Percentiles rank a stretch among this genome's conserved stretches.
These are phyloP conservation scores for Tringa solitaria DNA, from an alignment of 2,113 vertebrate species.

Conservation along the genomic window DNA sequence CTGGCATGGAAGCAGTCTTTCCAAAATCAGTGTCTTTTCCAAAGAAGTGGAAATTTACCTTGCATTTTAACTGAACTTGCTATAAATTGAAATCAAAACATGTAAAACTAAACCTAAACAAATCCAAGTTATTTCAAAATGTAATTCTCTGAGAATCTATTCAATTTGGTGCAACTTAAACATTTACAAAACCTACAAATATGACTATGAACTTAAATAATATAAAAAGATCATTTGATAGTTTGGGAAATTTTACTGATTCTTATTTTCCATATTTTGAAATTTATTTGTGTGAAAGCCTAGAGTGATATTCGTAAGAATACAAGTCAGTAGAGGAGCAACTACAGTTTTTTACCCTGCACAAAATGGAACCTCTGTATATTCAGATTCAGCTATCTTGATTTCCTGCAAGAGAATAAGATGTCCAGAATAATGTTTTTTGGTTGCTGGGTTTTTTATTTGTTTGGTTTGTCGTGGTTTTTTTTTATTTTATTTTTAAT, in stretches of 20 bases:
- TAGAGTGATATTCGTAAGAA: background rate
- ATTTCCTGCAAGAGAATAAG: background rate
- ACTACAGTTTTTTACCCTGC: background rate
- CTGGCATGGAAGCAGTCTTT: background rate
- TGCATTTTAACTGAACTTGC: background rate
- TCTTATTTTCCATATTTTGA: background rate
- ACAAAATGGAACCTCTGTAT: fast-evolving
- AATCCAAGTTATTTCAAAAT: background rate
- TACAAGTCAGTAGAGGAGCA: background rate
- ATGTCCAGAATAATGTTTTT: background rate
- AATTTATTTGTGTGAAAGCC: background rate
- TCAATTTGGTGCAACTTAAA: background rate
- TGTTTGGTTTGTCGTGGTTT: background rate
- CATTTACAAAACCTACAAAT: background rate
- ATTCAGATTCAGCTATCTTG: background rate
- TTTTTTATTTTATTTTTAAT: background rate
- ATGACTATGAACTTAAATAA: background rate
- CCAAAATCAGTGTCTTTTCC: background rate
- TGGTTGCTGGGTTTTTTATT: background rate
- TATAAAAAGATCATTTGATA: background rate
- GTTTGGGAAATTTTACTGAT: background rate
- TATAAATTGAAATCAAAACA: background rate
- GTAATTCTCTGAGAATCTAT: background rate
- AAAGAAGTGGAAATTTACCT: background rate
- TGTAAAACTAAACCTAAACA: background rate